Evolutionary conservation across 1,140 invertebrate species (phyloP).

Genomic region (Solen grandis): DNA sequence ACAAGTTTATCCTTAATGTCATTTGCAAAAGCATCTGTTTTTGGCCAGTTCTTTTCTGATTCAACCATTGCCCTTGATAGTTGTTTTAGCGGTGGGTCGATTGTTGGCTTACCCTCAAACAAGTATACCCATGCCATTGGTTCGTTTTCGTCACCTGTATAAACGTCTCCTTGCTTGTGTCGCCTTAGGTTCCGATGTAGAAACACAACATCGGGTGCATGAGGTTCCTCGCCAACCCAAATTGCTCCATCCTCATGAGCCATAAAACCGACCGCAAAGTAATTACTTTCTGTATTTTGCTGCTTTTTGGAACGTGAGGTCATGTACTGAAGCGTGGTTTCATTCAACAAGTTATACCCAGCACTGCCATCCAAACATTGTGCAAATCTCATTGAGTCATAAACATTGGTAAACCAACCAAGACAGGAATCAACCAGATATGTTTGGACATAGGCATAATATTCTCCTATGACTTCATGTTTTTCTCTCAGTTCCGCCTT

Average conservation of each 20-base stretch:
- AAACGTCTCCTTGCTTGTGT: neutral
- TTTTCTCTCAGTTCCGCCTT: constrained; percentile 33
- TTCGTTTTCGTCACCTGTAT: constrained; percentile 22
- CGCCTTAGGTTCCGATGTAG: constrained; percentile 59
- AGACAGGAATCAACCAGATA: constrained; percentile 68
- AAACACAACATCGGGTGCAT: constrained; percentile 72
- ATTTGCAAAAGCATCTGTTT: constrained; percentile 59
- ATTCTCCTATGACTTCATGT: constrained; percentile 57
- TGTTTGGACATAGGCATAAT: constrained; percentile 61
- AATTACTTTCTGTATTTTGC: constrained; percentile 61
- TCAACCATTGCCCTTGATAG: constrained; percentile 62
- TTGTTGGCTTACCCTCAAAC: constrained; percentile 63
- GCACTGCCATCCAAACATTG: constrained; percentile 66
- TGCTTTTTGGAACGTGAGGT: constrained; percentile 50
- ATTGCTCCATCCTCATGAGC: constrained; percentile 64
- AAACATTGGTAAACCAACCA: constrained; percentile 76
- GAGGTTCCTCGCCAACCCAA: constrained; percentile 70
- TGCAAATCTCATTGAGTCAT: constrained; percentile 72
- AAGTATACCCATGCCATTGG: constrained; percentile 66
- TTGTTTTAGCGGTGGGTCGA: constrained; percentile 62
- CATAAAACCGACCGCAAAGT: constrained; percentile 65
- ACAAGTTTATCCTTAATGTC: constrained; percentile 68
- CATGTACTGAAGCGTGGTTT: constrained; percentile 58
- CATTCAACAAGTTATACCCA: constrained; percentile 67
- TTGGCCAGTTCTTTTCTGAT: constrained; percentile 57